phyloP scores from a whole-genome alignment of 2,888 invertebrate species.

The Polydesmus complanatus region DNA sequence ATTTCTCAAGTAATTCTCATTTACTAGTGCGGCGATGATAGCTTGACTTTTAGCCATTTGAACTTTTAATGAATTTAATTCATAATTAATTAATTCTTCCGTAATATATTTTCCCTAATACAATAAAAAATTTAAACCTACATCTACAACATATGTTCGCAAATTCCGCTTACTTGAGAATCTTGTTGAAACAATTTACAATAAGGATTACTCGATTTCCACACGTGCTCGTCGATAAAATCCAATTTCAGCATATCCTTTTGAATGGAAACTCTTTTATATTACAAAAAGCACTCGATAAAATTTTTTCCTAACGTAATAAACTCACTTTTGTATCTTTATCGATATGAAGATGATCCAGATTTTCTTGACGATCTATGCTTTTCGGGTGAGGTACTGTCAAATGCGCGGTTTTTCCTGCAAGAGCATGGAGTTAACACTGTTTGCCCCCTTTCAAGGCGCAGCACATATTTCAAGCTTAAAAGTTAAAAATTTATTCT shows the following conservation, averaged over 20 bases:
- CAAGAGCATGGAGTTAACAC: background rate
- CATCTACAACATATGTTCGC: background rate
- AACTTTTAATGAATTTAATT: background rate
- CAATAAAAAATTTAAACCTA: background rate
- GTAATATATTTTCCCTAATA: background rate
- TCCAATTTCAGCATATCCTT: background rate
- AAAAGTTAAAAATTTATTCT: background rate
- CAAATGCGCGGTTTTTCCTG: background rate
- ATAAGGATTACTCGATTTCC: background rate
- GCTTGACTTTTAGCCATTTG: background rate
- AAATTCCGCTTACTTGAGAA: background rate
- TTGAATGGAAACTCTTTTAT: too few species aligned
- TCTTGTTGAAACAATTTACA: background rate
- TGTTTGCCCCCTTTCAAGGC: too few species aligned
- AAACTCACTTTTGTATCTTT: too few species aligned
- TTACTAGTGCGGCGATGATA: background rate
- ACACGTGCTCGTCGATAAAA: background rate
- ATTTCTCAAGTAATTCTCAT: too few species aligned
- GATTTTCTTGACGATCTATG: too few species aligned
- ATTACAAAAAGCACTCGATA: too few species aligned
- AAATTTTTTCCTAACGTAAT: too few species aligned
- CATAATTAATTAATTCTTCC: background rate
- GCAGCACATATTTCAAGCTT: too few species aligned
- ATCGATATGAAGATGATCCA: too few species aligned
- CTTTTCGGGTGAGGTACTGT: background rate